Percentiles rank a stretch among this genome's conserved stretches.
Conservation (phyloP, 2,113 vertebrate genomes). For the Capricornis sumatraensis region DNA sequence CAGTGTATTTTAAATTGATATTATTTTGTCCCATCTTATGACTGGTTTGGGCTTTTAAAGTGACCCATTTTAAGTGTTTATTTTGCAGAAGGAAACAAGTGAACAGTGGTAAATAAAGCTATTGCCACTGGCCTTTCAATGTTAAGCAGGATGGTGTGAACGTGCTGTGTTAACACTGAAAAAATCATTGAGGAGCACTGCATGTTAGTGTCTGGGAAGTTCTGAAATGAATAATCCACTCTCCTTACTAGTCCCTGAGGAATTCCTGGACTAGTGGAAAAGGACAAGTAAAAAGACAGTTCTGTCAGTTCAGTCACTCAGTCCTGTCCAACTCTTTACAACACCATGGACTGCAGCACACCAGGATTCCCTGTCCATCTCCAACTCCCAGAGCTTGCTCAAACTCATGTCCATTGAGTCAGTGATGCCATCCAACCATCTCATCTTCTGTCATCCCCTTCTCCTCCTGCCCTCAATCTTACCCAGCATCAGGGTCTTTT, state of each 20-base stretch:
- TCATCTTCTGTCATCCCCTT: neutral
- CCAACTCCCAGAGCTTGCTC: neutral
- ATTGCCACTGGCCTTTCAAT: neutral
- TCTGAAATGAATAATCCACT: neutral
- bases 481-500: neutral
- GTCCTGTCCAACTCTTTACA: fast-evolving
- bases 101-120: neutral
- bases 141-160: neutral
- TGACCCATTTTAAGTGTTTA: neutral
- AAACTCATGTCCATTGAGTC: neutral
- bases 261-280: neutral
- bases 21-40: neutral
- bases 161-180: neutral
- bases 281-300: neutral
- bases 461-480: neutral
- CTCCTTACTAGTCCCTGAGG: neutral
- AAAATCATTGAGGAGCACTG: neutral
- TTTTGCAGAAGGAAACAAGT: neutral
- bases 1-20: neutral
- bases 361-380: neutral
- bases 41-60: neutral
- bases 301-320: neutral
- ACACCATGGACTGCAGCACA: neutral
- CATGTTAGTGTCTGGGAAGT: neutral
- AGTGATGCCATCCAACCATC: neutral